Percentiles rank a stretch among this genome's conserved stretches.
These are phyloP conservation scores for Scolopax bukidnonensis DNA, from an alignment of 2,797 vertebrate genomes.

Conservation along the genomic window DNA sequence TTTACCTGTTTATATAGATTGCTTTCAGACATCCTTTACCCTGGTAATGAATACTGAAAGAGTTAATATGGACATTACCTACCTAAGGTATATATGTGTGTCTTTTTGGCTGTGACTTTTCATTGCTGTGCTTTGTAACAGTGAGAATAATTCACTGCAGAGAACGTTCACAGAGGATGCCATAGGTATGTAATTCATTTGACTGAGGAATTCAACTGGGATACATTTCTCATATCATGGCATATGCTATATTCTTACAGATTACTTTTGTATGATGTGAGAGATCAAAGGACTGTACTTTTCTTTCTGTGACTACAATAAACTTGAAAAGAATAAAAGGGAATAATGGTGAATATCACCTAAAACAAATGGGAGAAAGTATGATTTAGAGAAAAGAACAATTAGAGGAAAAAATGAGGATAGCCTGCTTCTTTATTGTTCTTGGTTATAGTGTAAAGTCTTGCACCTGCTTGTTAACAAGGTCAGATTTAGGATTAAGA, in stretches of 20 bases:
- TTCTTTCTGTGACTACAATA: neutral
- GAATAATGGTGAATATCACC: neutral
- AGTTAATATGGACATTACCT: neutral
- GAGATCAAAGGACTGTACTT: conserved; percentile 58
- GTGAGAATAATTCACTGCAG: neutral
- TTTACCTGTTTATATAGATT: neutral
- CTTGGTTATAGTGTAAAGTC: conserved; percentile 33
- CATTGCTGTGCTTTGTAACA: neutral
- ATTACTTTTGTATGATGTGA: conserved; percentile 28
- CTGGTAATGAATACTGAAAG: neutral
- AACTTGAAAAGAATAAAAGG: conserved; percentile 30
- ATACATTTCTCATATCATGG: conserved; percentile 31
- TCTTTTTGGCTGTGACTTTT: neutral
- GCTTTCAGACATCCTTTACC: neutral
- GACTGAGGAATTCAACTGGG: conserved; percentile 31
- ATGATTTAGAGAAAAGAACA: neutral
- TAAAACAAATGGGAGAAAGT: neutral
- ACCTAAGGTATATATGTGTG: neutral
- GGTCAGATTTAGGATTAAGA: conserved; percentile 44
- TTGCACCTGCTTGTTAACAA: conserved; percentile 68
- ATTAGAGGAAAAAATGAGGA: neutral
- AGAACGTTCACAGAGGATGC: neutral
- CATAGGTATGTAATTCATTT: conserved; percentile 14
- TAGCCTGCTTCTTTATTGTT: conserved; percentile 27
- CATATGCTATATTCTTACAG: neutral